Evolutionary conservation across 2,888 invertebrate species (phyloP).

Genomic region (Polia nebulosa): DNA sequence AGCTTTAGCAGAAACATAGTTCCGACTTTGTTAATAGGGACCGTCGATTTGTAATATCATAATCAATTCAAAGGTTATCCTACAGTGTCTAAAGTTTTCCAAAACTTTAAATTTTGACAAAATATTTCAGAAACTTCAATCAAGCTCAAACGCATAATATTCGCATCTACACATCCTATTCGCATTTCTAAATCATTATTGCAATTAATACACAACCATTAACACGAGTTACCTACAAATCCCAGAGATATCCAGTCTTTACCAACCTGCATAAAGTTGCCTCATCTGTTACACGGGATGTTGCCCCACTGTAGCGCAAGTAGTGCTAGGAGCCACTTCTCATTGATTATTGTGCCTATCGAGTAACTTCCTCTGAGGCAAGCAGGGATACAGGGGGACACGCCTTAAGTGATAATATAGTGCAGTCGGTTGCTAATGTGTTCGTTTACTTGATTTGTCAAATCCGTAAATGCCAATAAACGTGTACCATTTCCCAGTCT

Average conservation of each 20-base stretch:
- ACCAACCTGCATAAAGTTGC: conserved; percentile 23
- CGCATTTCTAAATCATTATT: no score
- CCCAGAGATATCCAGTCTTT: conserved; percentile 22
- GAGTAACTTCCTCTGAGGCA: conserved; percentile 45
- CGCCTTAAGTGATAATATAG: conserved; percentile 8
- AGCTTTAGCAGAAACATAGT: no score
- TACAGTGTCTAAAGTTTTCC: no score
- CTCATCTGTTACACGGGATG: conserved; percentile 48
- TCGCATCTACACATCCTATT: no score
- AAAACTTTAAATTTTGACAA: no score
- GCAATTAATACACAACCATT: no score
- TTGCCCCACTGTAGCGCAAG: conserved; percentile 36
- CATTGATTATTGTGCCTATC: conserved; percentile 47
- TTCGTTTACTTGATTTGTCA: not conserved
- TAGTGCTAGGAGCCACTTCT: conserved; percentile 7
- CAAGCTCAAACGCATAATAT: no score
- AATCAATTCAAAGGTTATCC: no score
- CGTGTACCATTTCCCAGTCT: not conserved
- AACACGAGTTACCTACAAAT: conserved; percentile 4
- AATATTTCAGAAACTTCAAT: no score
- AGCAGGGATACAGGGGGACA: conserved; percentile 16
- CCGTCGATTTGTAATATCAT: no score
- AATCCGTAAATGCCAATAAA: not conserved
- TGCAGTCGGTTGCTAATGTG: not conserved
- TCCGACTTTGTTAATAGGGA: no score